phyloP scores from a whole-genome alignment of 2,797 vertebrate genomes.

The Ciconia nigra region DNA sequence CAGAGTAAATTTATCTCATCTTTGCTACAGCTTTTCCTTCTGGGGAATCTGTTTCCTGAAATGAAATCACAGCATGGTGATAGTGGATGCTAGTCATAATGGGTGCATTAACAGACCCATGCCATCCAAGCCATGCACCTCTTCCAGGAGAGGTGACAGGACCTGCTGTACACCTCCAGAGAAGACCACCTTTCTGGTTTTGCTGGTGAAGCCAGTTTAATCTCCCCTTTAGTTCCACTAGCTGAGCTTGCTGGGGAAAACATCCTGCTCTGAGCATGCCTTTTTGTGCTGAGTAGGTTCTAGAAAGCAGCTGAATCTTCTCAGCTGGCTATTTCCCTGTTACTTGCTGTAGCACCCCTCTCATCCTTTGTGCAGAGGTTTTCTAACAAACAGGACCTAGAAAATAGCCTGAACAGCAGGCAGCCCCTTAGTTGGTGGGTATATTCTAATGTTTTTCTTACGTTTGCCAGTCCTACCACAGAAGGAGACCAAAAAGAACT shows the following conservation, averaged over 20 bases:
- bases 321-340: background rate
- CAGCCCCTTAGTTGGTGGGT: background rate
- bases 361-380: background rate
- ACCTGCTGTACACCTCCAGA: background rate
- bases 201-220: background rate
- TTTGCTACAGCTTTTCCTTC: background rate
- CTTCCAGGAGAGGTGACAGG: background rate
- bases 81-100: accelerated
- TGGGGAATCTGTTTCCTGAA: background rate
- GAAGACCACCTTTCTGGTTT: background rate
- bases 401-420: background rate
- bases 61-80: background rate
- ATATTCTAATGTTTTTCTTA: too few species aligned
- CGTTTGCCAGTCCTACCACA: background rate
- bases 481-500: background rate
- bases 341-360: background rate
- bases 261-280: background rate
- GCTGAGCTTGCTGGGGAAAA: background rate
- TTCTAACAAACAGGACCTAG: background rate
- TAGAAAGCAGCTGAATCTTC: background rate
- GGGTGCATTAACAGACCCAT: accelerated
- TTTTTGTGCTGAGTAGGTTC: background rate
- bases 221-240: background rate
- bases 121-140: background rate
- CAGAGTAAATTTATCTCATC: background rate